Evolutionary conservation across 2,113 vertebrate species (phyloP), one percentile per base, ranked within the genome.

Genomic region (Struthio camelus): DNA sequence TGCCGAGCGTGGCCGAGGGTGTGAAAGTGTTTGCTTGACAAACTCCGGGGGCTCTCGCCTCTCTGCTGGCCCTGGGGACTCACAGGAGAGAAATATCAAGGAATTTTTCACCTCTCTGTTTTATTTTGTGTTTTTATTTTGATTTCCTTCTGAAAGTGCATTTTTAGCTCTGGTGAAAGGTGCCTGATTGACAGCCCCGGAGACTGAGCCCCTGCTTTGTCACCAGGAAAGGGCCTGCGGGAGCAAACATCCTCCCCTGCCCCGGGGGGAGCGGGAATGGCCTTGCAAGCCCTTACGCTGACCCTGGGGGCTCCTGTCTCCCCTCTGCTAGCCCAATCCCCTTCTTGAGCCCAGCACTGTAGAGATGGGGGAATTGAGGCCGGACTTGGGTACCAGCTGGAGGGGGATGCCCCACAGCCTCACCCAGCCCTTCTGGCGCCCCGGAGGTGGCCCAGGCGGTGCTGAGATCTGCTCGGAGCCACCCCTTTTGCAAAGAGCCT

Each of bases 1-100:
- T 77, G 92, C 89, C 54, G 81, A 94, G 94, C 79, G 22, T 2
- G 64, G 96, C 92, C 66, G n/a, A 96, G 97, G 97, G 97, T 97
- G 97, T 97, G 97, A 97, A 97, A 97, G 97, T 97, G 96, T 97
- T 97, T 98, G 96, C 96, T 97, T 97, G 97, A 98, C 96, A 98
- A 98, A 97, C 96, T 95, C 96, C 2, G 94, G 96, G 94, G 96
- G 95, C 97, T 97, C 94, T 97, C 80, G 56, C 94, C 94, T 98
- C 94, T 88, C 86, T 82, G 90, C 96, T 9, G 64, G 92, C 97
- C 95, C 94, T 72, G 40, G 94, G 91, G 97, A 98, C 97, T 96
- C 28, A 3, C 94, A 95, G 95, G 92, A 94, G 96, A 96, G 92
- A 97, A 97, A 97, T 97, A 94, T 97, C 95, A 97, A 96, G 97